Evolutionary conservation across 2,888 invertebrate species (phyloP).

Genomic region (Fragum fragum): DNA sequence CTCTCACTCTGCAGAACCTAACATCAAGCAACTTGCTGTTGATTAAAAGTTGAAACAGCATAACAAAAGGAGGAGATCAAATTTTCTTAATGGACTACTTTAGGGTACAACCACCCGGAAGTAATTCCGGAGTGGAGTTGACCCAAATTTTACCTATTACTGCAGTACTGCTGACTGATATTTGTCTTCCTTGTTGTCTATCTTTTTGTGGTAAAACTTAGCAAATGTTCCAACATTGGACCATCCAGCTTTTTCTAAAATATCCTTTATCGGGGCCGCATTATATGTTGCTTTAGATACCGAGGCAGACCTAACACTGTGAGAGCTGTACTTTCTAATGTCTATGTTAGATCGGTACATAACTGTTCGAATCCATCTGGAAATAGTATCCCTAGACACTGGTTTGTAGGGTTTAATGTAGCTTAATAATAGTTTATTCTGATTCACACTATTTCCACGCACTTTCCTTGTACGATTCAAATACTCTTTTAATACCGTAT

Average conservation of each 20-base stretch:
- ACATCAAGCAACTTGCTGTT: too few relatives aligned
- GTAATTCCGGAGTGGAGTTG: too few relatives aligned
- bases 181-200: too few relatives aligned
- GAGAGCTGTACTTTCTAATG: constrained; percentile 38
- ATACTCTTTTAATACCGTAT: constrained; percentile 53
- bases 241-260: constrained; percentile 58
- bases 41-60: too few relatives aligned
- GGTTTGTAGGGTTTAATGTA: constrained; percentile 57
- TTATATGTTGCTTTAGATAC: constrained; percentile 43
- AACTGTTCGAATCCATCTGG: constrained; percentile 54
- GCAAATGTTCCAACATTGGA: constrained; percentile 36
- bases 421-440: constrained; percentile 46
- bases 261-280: constrained; percentile 44
- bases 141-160: constrained; percentile 3
- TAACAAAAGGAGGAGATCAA: too few relatives aligned
- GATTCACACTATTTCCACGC: constrained; percentile 31
- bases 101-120: too few relatives aligned
- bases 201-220: too few relatives aligned
- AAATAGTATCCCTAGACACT: constrained; percentile 57
- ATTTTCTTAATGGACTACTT: too few relatives aligned
- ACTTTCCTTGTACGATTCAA: too few relatives aligned
- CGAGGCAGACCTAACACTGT: constrained; percentile 60
- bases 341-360: constrained; percentile 50
- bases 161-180: too few relatives aligned
- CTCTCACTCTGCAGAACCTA: too few relatives aligned